A percentile compares a stretch with the other conserved stretches of the same genome.
Conservation (phyloP, 1,140 invertebrate genomes). For the Tetraneura akinire region DNA sequence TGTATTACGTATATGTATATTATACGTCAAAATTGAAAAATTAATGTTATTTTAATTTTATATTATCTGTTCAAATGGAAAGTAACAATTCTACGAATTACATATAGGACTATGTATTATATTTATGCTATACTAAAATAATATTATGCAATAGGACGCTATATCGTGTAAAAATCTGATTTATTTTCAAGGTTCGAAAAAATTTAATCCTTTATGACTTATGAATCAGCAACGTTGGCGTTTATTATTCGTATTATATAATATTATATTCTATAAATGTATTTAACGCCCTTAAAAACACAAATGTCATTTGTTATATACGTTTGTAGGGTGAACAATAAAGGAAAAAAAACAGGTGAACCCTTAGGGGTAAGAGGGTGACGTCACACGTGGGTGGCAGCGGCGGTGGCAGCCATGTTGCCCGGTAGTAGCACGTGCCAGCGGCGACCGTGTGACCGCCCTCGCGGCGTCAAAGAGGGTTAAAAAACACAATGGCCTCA, state of each 20-base stretch:
- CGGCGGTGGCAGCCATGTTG: slow-evolving; percentile 40
- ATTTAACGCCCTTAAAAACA: slow-evolving; percentile 49
- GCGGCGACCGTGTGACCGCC: slow-evolving; percentile 47
- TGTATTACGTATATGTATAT: no score
- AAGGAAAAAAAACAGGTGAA: slow-evolving; percentile 52
- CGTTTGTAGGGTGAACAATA: slow-evolving; percentile 33
- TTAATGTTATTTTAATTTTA: no score
- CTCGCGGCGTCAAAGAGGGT: slow-evolving; percentile 45
- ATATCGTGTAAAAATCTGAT: slow-evolving; percentile 14
- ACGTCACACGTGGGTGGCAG: slow-evolving; percentile 50
- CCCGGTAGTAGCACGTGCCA: slow-evolving; percentile 50
- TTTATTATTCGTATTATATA: no score
- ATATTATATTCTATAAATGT: slow-evolving; percentile 37
- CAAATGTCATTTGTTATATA: slow-evolving; percentile 38
- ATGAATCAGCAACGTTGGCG: slow-evolving; percentile 32
- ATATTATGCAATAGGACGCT: no score
- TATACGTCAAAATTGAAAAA: no score
- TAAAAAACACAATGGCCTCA: slow-evolving; percentile 49
- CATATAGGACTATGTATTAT: no score
- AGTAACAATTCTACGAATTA: no score
- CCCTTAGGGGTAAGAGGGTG: slow-evolving; percentile 51
- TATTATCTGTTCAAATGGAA: no score
- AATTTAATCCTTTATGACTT: not conserved
- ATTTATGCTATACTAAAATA: no score
- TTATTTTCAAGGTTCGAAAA: slow-evolving; percentile 29